Evolutionary conservation across 2,113 vertebrate species (phyloP).

Genomic region (Myiagra hebetior): DNA sequence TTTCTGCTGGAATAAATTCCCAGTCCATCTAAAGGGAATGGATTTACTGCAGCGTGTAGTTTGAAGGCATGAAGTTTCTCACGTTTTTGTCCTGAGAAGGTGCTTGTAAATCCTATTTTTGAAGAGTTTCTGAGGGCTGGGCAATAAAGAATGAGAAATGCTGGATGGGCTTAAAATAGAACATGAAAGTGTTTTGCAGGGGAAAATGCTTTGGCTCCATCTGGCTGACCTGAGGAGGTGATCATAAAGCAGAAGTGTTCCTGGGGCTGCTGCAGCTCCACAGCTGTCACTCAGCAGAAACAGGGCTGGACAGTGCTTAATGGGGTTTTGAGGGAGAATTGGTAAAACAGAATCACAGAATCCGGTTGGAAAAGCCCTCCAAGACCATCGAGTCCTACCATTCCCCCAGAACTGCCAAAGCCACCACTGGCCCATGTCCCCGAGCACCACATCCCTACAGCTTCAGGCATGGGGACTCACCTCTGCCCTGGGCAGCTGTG

Average conservation of each 20-base stretch:
- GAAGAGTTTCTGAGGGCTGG: not conserved
- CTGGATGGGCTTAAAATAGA: not conserved
- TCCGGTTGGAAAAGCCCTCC: not conserved
- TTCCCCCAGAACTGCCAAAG: not conserved
- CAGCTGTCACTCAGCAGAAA: not conserved
- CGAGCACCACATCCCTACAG: rapidly evolving
- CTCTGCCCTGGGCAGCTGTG: not conserved
- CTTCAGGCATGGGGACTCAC: not conserved
- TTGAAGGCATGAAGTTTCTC: not conserved
- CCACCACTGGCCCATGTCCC: rapidly evolving
- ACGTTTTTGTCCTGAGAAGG: not conserved
- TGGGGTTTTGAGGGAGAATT: not conserved
- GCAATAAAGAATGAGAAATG: not conserved
- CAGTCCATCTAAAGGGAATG: rapidly evolving
- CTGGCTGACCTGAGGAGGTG: not conserved
- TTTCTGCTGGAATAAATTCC: not conserved
- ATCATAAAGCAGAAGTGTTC: not conserved
- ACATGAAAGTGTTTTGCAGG: not conserved
- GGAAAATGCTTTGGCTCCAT: not conserved
- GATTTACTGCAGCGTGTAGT: not conserved
- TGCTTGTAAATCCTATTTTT: not conserved
- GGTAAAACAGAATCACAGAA: not conserved
- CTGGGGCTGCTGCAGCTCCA: not conserved
- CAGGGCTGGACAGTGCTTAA: not conserved
- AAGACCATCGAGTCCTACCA: no score